Base-by-base conservation (phyloP, 2,797 vertebrate genomes). In the Carduelis carduelis region DNA sequence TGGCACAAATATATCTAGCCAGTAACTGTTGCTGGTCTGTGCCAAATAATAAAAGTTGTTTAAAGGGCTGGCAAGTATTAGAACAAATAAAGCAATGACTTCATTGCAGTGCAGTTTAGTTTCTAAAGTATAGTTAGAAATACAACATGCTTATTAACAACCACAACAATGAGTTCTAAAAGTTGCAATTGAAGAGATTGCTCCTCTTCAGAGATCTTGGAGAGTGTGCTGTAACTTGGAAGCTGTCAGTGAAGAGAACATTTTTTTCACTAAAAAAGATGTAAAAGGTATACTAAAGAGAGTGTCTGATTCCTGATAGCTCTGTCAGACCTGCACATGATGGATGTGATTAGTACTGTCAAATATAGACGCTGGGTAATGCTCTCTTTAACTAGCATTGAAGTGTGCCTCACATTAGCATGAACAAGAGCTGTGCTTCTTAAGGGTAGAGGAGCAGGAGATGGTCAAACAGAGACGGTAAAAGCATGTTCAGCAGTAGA, bases 351-450 rank as follows among this genome's bases (percentile, higher is more conserved):
- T 79, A 78, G 77, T 75, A 75, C 69, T 76, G 77, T 93, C 94
- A 96, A 91, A 96, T 93, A 91, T 14, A 96, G 93, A 90, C 85
- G 72, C 61, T 37, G 46, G 87, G 44, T 95, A 94, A 95, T 94
- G 76, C 10, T 94, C 9, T 93, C 65, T 83, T 92, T 86, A 96
- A 96, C 91, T 86, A 86, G 27, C 82, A 82, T 27, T 90, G 74
- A 92, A 88, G 59, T 77, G 30, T 87, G 81, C 24, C 34, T 92
- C 56, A n/a, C 59, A 83, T 82, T 66, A 90, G 66, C 65, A 28
- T 37, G 74, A 84, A 50, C 1, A 7, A 75, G 69, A 95, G 50
- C 57, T 89, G 14, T 50, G 22, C 56, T 27, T 90, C 79, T 19
- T 60, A 74, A 64, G 65, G 20, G 24, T 32, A 76, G 46, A 80